Evolutionary conservation across 2,113 vertebrate species (phyloP).

Genomic region (Nycticorax nycticorax): DNA sequence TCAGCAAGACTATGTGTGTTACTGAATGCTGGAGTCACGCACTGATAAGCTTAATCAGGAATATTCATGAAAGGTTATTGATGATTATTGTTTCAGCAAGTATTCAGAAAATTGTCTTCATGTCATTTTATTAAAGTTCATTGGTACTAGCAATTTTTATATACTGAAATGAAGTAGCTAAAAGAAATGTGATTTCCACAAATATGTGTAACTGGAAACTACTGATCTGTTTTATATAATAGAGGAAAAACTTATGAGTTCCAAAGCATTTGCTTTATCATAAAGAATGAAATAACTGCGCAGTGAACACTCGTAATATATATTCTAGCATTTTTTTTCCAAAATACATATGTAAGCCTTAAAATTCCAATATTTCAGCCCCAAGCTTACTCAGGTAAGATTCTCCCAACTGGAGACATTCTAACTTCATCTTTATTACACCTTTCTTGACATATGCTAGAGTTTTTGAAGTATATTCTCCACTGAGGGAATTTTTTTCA

Average conservation of each 20-base stretch:
- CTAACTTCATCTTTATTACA: neutral
- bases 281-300: neutral
- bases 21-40: neutral
- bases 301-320: neutral
- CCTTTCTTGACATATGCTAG: neutral
- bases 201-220: neutral
- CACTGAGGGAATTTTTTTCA: neutral
- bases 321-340: neutral
- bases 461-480: neutral
- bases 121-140: conserved; percentile 16
- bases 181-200: neutral
- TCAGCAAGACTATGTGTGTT: neutral
- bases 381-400: neutral
- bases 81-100: neutral
- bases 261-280: neutral
- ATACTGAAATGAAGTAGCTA: neutral
- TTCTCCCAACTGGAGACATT: neutral
- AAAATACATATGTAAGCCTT: neutral
- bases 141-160: neutral
- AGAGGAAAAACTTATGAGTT: neutral
- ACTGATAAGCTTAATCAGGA: conserved; percentile 3
- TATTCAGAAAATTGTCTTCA: neutral
- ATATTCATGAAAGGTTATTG: neutral
- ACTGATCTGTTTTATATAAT: neutral
- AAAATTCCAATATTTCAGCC: neutral